Conservation (phyloP, 2,888 invertebrate genomes). For the Lithodes maja region DNA sequence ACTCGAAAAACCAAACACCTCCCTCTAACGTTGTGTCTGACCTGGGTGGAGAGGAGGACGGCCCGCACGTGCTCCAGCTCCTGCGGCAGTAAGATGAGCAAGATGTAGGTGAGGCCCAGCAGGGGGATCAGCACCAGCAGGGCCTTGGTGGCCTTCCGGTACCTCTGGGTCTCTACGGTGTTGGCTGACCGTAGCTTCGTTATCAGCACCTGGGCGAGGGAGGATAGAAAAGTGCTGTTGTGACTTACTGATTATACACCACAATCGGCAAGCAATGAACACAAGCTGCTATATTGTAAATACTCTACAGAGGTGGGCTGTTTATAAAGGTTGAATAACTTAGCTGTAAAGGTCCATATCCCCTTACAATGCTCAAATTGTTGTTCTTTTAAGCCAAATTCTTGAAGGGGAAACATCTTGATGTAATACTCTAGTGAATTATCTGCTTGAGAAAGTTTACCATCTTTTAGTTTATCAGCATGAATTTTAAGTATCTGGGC, state of each 20-base stretch:
- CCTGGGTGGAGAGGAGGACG: conserved; percentile 92
- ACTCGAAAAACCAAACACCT: too few species aligned
- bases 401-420: too few species aligned
- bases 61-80: conserved; percentile 88
- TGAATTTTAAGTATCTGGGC: too few species aligned
- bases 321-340: too few species aligned
- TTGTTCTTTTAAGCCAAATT: too few species aligned
- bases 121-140: conserved; percentile 94
- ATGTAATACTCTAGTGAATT: too few species aligned
- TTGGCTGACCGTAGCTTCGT: conserved; percentile 94
- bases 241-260: background rate
- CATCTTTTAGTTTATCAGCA: too few species aligned
- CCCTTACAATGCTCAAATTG: too few species aligned
- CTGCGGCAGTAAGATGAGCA: conserved; percentile 88
- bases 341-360: too few species aligned
- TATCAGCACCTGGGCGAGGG: conserved; percentile 84
- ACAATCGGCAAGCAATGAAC: background rate
- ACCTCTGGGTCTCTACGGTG: conserved; percentile 91
- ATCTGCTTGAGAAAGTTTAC: too few species aligned
- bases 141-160: conserved; percentile 92
- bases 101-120: conserved; percentile 91
- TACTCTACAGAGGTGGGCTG: too few species aligned
- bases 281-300: background rate
- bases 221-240: background rate
- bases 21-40: conserved; percentile 74